Base-by-base conservation (phyloP, 2,797 vertebrate genomes). In the Trematomus bernacchii region DNA sequence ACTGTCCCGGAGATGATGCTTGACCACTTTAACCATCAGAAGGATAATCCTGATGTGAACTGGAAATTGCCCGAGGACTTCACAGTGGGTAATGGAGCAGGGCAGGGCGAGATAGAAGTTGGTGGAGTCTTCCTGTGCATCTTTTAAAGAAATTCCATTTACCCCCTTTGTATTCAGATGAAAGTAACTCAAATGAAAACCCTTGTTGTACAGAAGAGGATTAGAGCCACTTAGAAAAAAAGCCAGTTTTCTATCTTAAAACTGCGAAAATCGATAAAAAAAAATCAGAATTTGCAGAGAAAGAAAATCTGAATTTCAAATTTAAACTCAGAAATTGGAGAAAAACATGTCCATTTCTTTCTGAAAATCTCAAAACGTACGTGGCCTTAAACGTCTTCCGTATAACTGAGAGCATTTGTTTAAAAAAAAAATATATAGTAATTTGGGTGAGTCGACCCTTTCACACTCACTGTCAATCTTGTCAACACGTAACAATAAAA, bases 1-100 rank as follows among this genome's bases (percentile, higher is more conserved):
- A 97, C 97, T 48, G 97, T 99, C 77, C 94, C 98, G 79, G 98
- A 99, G 94, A 99, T 99, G 98, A 99, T 99, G 98, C 95, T 99
- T 4, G 97, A 99, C 21, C 97, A 99, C 95, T 99, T 98, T 96
- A 99, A 97, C 93, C 96, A 96, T 83, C 98, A 99, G 92, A 96
- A 95, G 85, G 98, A 99, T 89, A 99, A 99, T 92, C 98, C 98
- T 87, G 98, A 99, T 61, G 86, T 95, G 66, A 99, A 96, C 93
- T 99, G 98, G 97, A 99, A 95, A 21, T 86, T 99, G 71, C 96
- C 97, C 14, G 98, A 99, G 74, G 96, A 98, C 78, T 99, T 99
- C 88, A 95, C 96, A 1, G 95, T 99, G 82, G 95, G 96, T 0
- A 98, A 96, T 57, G 97, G 97, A 64, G 95, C 97, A 13, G 97